Conservation (phyloP, 2,888 invertebrate species). For the Lasioglossum vierecki region DNA sequence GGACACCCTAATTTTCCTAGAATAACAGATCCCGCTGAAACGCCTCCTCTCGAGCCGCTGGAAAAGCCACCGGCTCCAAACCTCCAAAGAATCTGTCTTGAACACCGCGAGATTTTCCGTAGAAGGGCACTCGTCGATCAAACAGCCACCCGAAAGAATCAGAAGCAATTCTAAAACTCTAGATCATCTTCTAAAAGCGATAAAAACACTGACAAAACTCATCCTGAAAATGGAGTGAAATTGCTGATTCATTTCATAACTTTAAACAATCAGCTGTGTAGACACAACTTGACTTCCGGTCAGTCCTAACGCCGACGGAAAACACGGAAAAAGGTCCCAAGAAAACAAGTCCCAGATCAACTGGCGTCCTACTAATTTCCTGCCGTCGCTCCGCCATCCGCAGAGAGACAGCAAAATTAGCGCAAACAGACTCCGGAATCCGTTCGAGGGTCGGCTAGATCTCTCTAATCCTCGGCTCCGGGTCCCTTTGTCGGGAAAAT, state of each 20-base stretch:
- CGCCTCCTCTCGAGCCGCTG: not conserved
- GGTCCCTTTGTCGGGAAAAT: slow-evolving; percentile 70
- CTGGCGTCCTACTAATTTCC: slow-evolving; percentile 47
- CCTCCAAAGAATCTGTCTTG: not conserved
- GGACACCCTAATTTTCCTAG: not conserved
- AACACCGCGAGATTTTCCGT: not conserved
- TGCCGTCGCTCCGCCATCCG: slow-evolving; percentile 11
- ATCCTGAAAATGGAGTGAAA: no score
- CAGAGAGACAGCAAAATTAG: slow-evolving; percentile 63
- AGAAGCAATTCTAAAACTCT: no score
- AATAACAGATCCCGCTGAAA: not conserved
- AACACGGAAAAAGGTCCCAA: not conserved
- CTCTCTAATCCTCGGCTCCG: slow-evolving; percentile 58
- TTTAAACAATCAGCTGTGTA: no score
- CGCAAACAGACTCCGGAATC: slow-evolving; percentile 56
- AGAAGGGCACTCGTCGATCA: not conserved
- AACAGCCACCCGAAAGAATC: not conserved
- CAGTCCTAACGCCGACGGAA: not conserved
- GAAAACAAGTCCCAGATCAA: slow-evolving; percentile 29
- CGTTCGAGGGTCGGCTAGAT: slow-evolving; percentile 33
- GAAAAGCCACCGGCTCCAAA: not conserved
- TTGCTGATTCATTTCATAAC: no score
- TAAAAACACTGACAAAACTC: no score
- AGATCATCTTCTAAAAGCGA: no score
- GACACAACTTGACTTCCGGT: not conserved